Conservation (phyloP, 2,888 invertebrate genomes). For the Piscicola geometra region DNA sequence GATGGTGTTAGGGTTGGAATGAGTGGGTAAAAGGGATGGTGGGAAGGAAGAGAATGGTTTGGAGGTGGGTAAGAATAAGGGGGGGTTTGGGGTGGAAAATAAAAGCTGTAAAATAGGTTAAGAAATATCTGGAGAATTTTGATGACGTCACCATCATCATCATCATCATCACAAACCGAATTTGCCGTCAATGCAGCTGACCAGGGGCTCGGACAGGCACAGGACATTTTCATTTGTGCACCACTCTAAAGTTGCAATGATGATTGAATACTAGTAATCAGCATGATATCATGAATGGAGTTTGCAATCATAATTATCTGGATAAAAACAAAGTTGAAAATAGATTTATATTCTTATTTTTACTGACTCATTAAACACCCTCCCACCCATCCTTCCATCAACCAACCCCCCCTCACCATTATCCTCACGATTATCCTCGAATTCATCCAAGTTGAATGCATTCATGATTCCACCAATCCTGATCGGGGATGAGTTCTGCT, state of each 20-base stretch:
- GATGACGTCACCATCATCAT: neutral
- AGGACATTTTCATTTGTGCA: too few relatives aligned
- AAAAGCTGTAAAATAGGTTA: neutral
- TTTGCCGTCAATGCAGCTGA: neutral
- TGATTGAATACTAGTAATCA: too few relatives aligned
- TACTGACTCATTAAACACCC: too few relatives aligned
- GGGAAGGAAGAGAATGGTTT: neutral
- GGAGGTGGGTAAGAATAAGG: neutral
- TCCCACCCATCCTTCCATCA: too few relatives aligned
- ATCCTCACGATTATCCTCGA: conserved; percentile 22
- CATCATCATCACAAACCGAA: neutral
- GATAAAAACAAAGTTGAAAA: too few relatives aligned
- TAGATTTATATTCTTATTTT: too few relatives aligned
- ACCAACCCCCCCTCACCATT: neutral
- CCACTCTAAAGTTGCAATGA: too few relatives aligned
- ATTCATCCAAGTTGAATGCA: conserved; percentile 68
- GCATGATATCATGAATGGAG: too few relatives aligned
- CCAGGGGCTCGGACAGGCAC: neutral
- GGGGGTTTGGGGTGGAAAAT: too few relatives aligned
- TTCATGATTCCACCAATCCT: conserved; percentile 96
- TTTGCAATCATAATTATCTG: too few relatives aligned
- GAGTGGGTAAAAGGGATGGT: neutral
- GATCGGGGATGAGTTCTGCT: conserved; percentile 95
- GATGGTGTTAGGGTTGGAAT: neutral
- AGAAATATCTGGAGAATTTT: neutral